These are phyloP conservation scores for Rhinichthys osculus DNA, from an alignment of 2,797 vertebrate genomes.

Conservation along the genomic window DNA sequence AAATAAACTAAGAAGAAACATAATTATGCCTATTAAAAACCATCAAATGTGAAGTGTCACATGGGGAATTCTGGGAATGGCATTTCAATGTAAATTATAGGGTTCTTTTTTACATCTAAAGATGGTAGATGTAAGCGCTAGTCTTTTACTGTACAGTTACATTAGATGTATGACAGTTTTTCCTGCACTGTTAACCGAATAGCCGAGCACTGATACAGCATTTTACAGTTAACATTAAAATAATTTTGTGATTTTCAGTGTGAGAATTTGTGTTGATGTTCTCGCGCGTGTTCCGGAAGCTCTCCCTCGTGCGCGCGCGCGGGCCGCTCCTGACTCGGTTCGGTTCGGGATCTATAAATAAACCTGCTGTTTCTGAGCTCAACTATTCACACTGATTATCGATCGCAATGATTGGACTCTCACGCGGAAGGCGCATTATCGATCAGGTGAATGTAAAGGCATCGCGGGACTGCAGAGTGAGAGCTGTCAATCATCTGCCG, in stretches of 20 bases:
- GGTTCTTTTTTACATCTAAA: too few species aligned
- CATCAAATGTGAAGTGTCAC: neutral
- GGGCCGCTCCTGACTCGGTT: conserved; percentile 16
- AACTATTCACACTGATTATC: neutral
- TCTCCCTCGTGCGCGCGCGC: neutral
- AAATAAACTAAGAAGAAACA: neutral
- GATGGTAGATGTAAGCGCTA: too few species aligned
- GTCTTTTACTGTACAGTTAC: too few species aligned
- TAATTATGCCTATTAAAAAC: neutral
- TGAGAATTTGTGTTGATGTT: neutral
- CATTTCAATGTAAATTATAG: neutral
- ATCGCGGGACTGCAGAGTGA: neutral
- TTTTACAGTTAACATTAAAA: too few species aligned
- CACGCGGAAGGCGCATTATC: neutral
- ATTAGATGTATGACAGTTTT: too few species aligned
- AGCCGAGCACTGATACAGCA: too few species aligned
- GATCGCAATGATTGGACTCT: neutral
- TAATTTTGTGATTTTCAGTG: neutral
- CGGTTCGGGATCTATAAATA: conserved; percentile 51
- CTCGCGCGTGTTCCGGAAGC: neutral
- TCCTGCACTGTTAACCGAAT: too few species aligned
- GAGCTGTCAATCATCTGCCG: conserved; percentile 2
- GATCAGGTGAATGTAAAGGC: neutral
- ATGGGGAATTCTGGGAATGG: neutral
- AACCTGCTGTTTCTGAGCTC: conserved; percentile 13